phyloP scores from a whole-genome alignment of 2,888 invertebrate genomes.

The Xiphydria camelus region DNA sequence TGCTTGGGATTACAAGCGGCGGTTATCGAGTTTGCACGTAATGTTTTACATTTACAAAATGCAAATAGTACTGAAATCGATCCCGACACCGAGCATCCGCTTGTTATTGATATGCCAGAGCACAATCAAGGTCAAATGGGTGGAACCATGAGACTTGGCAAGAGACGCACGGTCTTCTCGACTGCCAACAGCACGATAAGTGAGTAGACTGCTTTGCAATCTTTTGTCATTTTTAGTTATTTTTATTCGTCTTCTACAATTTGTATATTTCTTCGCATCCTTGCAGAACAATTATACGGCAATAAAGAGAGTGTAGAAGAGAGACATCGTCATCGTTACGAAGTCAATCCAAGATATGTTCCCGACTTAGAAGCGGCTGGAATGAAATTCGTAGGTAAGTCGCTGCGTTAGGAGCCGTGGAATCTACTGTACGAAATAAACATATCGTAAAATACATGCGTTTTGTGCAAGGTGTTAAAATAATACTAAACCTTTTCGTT shows the following conservation, averaged over 20 bases:
- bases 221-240: no score
- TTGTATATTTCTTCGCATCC: constrained; percentile 13
- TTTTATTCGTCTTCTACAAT: constrained; percentile 6
- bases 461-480: no score
- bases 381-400: constrained; percentile 81
- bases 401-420: no score
- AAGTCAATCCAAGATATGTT: constrained; percentile 92
- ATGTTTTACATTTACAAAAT: constrained; percentile 73
- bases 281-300: constrained; percentile 75
- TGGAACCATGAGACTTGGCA: constrained; percentile 98
- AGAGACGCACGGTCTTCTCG: constrained; percentile 80
- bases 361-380: constrained; percentile 78
- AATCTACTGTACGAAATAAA: no score
- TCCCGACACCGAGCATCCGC: constrained; percentile 71
- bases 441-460: no score
- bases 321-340: constrained; percentile 95
- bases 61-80: constrained; percentile 89
- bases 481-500: no score
- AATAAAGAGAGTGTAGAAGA: constrained; percentile 82
- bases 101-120: constrained; percentile 99
- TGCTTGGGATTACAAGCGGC: constrained; percentile 98
- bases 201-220: constrained; percentile 55
- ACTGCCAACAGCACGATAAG: constrained; percentile 65
- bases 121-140: constrained; percentile 92
- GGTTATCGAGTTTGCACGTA: constrained; percentile 92